These are phyloP conservation scores for Drosophila athabasca DNA, from an alignment of 1,140 invertebrate genomes.

Conservation along the genomic window DNA sequence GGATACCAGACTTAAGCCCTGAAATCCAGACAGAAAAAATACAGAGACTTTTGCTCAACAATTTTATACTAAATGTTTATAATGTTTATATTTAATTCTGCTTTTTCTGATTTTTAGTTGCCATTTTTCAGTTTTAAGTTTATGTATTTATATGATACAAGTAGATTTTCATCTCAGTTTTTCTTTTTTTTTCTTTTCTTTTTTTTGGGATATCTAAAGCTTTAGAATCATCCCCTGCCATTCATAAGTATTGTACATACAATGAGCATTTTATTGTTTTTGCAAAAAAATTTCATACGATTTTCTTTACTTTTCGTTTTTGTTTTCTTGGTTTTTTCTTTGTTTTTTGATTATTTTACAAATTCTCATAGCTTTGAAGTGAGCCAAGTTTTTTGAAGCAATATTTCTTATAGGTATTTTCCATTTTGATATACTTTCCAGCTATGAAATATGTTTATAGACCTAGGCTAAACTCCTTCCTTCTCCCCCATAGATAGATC, in stretches of 20 bases:
- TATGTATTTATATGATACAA: constrained; percentile 19
- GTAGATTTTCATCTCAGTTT: constrained; percentile 3
- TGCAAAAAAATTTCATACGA: constrained; percentile 36
- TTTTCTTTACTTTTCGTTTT: constrained; percentile 9
- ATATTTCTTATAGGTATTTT: constrained; percentile 15
- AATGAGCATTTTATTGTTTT: constrained; percentile 67
- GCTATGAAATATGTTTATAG: constrained; percentile 58
- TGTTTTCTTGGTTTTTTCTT: constrained; percentile 13
- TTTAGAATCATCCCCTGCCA: constrained; percentile 1
- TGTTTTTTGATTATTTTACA: constrained; percentile 37
- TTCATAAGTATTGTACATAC: constrained; percentile 61
- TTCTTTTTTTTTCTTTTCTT: too few species aligned
- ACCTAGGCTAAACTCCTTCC: constrained; percentile 39
- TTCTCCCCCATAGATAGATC: not conserved
- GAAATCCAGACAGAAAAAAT: not conserved
- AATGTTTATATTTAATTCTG: too few species aligned
- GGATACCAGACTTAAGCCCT: not conserved
- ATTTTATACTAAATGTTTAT: too few species aligned
- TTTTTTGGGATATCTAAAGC: constrained; percentile 22
- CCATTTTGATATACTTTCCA: constrained; percentile 49
- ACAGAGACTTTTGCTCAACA: too few species aligned
- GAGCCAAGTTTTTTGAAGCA: constrained; percentile 36
- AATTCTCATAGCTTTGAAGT: constrained; percentile 40
- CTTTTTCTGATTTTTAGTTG: not conserved
- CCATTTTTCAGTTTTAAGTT: not conserved